Percentiles rank a stretch among this genome's conserved stretches.
Evolutionary conservation across 2,113 vertebrate genomes (phyloP).

Genomic region (Anthoscopus minutus): DNA sequence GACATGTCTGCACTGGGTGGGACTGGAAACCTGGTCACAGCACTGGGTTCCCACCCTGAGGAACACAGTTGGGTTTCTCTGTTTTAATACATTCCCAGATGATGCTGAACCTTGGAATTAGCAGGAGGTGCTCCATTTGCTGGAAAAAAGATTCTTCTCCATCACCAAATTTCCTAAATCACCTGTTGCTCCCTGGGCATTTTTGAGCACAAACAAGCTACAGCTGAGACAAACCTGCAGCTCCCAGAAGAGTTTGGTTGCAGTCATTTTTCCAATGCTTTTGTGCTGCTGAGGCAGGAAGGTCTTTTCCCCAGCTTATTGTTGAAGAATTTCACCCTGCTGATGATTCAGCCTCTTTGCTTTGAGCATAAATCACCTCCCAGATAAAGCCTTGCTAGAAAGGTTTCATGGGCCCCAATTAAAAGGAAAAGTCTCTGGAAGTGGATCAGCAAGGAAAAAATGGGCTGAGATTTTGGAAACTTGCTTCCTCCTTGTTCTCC

Average conservation of each 20-base stretch:
- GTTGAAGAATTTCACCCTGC: not conserved
- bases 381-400: constrained; percentile 21
- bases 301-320: not conserved
- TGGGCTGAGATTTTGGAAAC: not conserved
- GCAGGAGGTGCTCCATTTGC: not conserved
- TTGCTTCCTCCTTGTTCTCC: not conserved
- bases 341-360: constrained; percentile 34
- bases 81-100: not conserved
- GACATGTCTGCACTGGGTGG: not conserved
- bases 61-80: not conserved
- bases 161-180: not conserved
- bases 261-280: not conserved
- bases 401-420: constrained; percentile 18
- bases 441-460: not conserved
- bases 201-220: not conserved
- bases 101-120: not conserved
- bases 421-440: not conserved
- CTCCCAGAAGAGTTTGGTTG: not conserved
- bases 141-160: not conserved
- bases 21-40: not conserved
- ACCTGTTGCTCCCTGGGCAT: not conserved
- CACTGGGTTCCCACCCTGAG: not conserved
- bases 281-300: not conserved
- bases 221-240: not conserved
- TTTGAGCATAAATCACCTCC: constrained; percentile 6